A percentile compares a stretch with the other conserved stretches of the same genome.
These are phyloP conservation scores for Pangasianodon hypophthalmus DNA, from an alignment of 2,113 vertebrate species.

Conservation along the genomic window DNA sequence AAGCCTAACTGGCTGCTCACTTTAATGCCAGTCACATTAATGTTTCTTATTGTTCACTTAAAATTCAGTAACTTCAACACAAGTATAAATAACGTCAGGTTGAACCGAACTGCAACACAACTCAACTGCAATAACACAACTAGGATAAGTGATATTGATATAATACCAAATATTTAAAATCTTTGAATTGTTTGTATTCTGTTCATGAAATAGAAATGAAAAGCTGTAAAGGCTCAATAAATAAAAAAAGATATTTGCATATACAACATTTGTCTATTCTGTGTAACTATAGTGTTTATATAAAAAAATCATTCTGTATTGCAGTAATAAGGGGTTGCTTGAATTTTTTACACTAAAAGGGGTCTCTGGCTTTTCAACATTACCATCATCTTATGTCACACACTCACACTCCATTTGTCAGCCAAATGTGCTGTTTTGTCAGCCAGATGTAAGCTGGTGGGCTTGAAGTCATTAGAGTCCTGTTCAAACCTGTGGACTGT, in stretches of 20 bases:
- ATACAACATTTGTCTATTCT: not conserved
- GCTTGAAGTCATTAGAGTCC: constrained; percentile 37
- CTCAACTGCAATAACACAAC: not conserved
- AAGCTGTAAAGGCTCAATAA: not conserved
- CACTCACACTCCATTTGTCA: constrained; percentile 22
- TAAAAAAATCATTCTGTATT: not conserved
- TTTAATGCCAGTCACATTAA: not conserved
- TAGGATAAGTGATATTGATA: not conserved
- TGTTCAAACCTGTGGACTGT: constrained; percentile 9
- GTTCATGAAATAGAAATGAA: not conserved
- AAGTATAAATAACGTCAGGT: not conserved
- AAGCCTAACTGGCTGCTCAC: not conserved
- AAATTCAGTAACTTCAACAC: not conserved
- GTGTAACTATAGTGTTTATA: not conserved
- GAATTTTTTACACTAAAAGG: not conserved
- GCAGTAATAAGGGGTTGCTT: not conserved
- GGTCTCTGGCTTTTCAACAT: not conserved
- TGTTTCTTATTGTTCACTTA: not conserved
- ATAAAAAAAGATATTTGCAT: not conserved
- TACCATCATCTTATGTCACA: not conserved
- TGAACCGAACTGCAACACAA: not conserved
- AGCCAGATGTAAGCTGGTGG: constrained; percentile 37
- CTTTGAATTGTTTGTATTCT: too few species aligned
- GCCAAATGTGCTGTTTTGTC: constrained; percentile 27
- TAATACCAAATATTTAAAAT: not conserved